phyloP scores from a whole-genome alignment of 2,888 invertebrate species.

The Drosophila colorata region DNA sequence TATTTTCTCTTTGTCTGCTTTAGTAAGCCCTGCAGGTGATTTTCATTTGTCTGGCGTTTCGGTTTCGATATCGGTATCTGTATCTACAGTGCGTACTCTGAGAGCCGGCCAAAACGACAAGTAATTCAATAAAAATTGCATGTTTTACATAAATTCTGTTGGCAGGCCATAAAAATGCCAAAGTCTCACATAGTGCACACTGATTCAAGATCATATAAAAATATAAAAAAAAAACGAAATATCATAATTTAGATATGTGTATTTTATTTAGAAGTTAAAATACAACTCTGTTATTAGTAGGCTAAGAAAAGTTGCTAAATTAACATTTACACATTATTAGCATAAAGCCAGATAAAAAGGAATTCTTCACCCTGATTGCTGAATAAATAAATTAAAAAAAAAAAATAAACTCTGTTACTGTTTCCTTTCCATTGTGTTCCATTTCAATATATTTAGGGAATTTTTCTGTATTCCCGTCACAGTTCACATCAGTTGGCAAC shows the following conservation, averaged over 20 bases:
- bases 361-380: no score
- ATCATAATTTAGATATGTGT: neutral
- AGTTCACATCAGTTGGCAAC: no score
- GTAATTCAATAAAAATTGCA: conserved; percentile 74
- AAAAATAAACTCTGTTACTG: neutral
- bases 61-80: conserved; percentile 37
- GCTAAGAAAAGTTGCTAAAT: no score
- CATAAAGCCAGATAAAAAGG: no score
- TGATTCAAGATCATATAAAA: conserved; percentile 22
- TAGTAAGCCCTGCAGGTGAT: conserved; percentile 45
- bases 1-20: conserved; percentile 39
- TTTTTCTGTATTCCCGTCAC: no score
- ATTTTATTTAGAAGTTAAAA: neutral
- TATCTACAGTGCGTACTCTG: conserved; percentile 48
- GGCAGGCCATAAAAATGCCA: conserved; percentile 47
- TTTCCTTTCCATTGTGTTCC: neutral
- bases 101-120: conserved; percentile 56
- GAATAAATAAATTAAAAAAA: no score
- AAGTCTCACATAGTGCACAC: conserved; percentile 33
- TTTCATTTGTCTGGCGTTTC: conserved; percentile 30
- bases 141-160: conserved; percentile 70
- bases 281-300: no score
- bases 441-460: neutral
- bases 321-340: no score
- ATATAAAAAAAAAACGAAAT: conserved; percentile 10